Percentiles rank a stretch among this genome's conserved stretches.
phyloP scores from a whole-genome alignment of 2,888 invertebrate species.

The Strigamia transsilvanica region DNA sequence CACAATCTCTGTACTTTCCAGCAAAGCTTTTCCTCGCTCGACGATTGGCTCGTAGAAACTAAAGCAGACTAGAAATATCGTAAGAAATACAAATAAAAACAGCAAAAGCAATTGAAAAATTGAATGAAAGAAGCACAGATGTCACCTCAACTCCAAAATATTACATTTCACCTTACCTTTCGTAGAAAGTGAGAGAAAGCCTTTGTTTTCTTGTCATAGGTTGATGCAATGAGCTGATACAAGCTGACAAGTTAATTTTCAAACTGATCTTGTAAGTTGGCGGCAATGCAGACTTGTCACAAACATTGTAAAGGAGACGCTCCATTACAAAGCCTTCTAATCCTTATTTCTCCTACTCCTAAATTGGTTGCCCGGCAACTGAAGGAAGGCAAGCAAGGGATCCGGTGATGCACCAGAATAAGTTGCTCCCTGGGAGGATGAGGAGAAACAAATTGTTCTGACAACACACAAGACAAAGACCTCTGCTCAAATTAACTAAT shows the following conservation, averaged over 20 bases:
- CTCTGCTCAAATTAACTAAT: not conserved
- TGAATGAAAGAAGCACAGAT: too few species aligned
- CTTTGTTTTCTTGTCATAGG: not conserved
- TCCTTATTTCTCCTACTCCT: slow-evolving; percentile 1
- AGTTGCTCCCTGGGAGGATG: not conserved
- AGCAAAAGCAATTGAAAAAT: too few species aligned
- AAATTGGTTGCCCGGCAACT: slow-evolving; percentile 12
- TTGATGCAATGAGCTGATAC: not conserved
- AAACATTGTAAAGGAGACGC: slow-evolving; percentile 7
- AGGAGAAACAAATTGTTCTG: not conserved
- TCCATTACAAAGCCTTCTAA: slow-evolving; percentile 34
- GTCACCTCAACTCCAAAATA: too few species aligned
- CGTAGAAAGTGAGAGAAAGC: not conserved
- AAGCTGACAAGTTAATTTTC: slow-evolving; percentile 15
- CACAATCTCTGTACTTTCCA: too few species aligned
- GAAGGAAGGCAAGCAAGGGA: not conserved
- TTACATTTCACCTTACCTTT: too few species aligned
- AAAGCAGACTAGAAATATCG: too few species aligned
- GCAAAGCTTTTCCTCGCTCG: too few species aligned
- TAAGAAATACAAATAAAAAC: too few species aligned
- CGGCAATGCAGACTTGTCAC: not conserved
- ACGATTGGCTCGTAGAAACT: too few species aligned
- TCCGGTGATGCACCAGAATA: not conserved
- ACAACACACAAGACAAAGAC: not conserved
- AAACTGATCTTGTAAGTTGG: not conserved